These are phyloP conservation scores for Pedionomus torquatus DNA, from an alignment of 2,113 vertebrate species.

Conservation along the genomic window DNA sequence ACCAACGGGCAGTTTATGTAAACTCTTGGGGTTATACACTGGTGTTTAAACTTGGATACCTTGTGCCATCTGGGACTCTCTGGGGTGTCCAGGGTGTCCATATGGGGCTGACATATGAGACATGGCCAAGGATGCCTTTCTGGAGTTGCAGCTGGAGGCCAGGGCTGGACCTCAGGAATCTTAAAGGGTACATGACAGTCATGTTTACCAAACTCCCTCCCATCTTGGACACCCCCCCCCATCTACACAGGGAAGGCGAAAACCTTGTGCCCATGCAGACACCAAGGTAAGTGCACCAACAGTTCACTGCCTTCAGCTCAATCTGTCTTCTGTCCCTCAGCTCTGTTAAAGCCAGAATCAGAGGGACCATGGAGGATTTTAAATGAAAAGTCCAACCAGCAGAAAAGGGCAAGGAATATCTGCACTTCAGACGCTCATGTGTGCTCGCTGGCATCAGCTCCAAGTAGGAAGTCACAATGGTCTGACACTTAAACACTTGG, in stretches of 20 bases:
- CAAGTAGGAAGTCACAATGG: accelerated
- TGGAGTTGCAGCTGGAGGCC: not conserved
- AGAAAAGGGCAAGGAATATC: not conserved
- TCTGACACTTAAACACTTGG: not conserved
- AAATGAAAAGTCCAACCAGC: not conserved
- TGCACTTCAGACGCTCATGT: not conserved
- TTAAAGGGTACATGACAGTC: not conserved
- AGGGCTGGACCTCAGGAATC: not conserved
- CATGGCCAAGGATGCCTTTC: not conserved
- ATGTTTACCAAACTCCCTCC: not conserved
- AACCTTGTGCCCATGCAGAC: not conserved
- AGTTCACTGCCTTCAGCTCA: not conserved
- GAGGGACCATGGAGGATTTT: not conserved
- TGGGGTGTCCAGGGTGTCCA: not conserved
- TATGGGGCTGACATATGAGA: not conserved
- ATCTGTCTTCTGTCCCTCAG: not conserved
- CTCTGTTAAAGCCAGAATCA: not conserved
- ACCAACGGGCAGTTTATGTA: not conserved
- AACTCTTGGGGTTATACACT: not conserved
- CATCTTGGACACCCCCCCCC: not conserved
- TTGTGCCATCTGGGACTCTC: not conserved
- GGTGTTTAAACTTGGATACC: not conserved
- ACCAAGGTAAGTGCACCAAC: not conserved
- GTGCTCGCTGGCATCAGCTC: not conserved
- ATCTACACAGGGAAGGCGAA: not conserved